Base-by-base conservation (phyloP, 2,888 invertebrate genomes). In the Agonopterix arenella region DNA sequence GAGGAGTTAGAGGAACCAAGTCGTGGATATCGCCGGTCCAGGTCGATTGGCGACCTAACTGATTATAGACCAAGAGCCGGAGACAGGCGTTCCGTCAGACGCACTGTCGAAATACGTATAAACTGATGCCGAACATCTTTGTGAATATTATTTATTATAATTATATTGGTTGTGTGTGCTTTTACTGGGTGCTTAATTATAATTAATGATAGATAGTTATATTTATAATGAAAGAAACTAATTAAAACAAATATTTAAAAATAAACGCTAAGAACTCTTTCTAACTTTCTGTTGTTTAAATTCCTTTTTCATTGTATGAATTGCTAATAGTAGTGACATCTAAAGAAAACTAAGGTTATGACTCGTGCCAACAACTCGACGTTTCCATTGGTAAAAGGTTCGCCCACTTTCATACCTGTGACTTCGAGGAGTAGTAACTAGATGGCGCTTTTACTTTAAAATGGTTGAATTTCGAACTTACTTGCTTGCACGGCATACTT, bases 1-100 rank as follows among this genome's bases (percentile, higher is more conserved):
- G 78, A 75, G 37, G 78, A 80, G 1, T 81, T 83, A n/a, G 62
- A 70, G 10, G 58, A 72, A 57, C 53, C 70, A 1, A 54, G 52
- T 16, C 70, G 70, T 9, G 61, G 67, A 8, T 68, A 80, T 53
- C 73, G 89, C 1, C 73, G 90, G 50, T 89, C 89, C 0, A 80
- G 88, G 51, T 90, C 90, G 4, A 86, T 89, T 49, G 89, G 88
- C 40, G 89, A 90, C 59, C 63, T 90, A 8, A 81, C 79, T 11
- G 85, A 84, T 41, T 56, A 66, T 16, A 76, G 86, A 48, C 74
- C 80, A 0, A 70, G 86, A 45, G 53, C 69, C 13, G 66, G 60
- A 18, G 84, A 84, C 46, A 73, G 89, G 54, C 77, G 86, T 1
- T 89, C 89, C 8, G 63, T 82, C n/a, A 71, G 86, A 66, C 75